These are phyloP conservation scores for Apus apus DNA, from an alignment of 2,113 vertebrate species.

Conservation along the genomic window DNA sequence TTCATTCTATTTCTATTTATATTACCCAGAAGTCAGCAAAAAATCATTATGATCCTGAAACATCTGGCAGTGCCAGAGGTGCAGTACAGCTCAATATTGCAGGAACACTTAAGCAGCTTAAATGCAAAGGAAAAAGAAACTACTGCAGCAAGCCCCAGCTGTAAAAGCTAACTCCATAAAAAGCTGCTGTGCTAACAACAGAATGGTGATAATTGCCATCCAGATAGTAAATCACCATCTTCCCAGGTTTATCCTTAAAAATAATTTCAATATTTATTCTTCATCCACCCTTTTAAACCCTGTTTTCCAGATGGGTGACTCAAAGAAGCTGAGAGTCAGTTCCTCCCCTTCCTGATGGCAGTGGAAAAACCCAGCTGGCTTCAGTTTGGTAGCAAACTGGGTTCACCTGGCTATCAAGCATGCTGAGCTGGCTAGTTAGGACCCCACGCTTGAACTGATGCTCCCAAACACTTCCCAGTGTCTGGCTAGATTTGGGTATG, in stretches of 20 bases:
- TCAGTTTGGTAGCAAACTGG: neutral
- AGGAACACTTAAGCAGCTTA: neutral
- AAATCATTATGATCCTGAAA: neutral
- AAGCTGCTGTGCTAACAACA: neutral
- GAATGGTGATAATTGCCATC: neutral
- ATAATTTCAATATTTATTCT: neutral
- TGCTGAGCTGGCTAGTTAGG: neutral
- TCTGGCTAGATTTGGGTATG: neutral
- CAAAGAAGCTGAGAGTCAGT: rapidly evolving
- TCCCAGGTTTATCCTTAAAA: neutral
- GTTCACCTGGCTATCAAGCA: neutral
- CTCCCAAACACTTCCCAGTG: neutral
- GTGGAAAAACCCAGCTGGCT: neutral
- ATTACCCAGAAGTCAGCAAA: neutral
- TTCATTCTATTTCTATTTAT: neutral
- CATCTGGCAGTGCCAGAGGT: neutral
- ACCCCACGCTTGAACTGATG: neutral
- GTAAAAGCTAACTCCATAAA: neutral
- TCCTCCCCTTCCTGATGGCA: neutral
- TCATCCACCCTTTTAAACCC: neutral
- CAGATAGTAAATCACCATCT: neutral
- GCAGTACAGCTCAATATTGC: neutral
- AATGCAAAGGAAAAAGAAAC: neutral
- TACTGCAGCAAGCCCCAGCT: neutral
- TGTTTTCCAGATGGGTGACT: neutral